Evolutionary conservation across 1,140 invertebrate species (phyloP), one percentile per base, ranked within the genome.

Genomic region (Drosophila kikkawai): DNA sequence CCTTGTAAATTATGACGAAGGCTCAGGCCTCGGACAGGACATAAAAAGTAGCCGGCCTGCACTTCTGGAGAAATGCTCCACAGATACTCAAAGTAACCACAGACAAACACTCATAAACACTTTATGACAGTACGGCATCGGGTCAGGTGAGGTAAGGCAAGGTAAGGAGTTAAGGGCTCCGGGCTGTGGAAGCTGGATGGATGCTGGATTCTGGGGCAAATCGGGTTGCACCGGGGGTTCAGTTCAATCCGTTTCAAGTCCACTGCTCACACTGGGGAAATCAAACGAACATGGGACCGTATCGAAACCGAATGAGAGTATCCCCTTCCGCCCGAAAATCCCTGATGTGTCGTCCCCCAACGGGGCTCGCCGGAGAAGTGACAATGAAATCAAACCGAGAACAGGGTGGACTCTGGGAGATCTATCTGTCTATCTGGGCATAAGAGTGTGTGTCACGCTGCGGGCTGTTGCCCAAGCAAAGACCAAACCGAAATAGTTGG

Each of bases 331-430:
- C 63, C 29, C 63, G 17, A 45, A 41, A 66, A 56, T 45, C 80
- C 77, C 71, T 29, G 42, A 73, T 74, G 69, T 37, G 53, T 39
- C 19, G 19, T 56, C 36, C 13, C 44, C 42, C 77, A 65, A 64
- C 66, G 59, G 82, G 73, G 8, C 26, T 55, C 41, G 47, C 22
- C 67, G 67, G 64, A 79, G 75, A 67, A 73, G 83, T 88, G 83
- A 84, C 83, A 87, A 84, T 81, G 85, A 90, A 90, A 84, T 88
- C 81, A 79, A 90, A 77, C 69, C 51, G 77, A 86, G 74, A 70
- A 56, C 47, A 51, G 48, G 32, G 19, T 39, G 42, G 57, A 47
- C 19, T 67, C 29, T 59, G 32, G 53, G 66, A 69, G 65, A 51
- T 57, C 59, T 39, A 64, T 64, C 60, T 34, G 50, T 56, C 36